Evolutionary conservation across 2,888 invertebrate species (phyloP), one percentile per base, ranked within the genome.

Genomic region (Himalopsyche tibetana): DNA sequence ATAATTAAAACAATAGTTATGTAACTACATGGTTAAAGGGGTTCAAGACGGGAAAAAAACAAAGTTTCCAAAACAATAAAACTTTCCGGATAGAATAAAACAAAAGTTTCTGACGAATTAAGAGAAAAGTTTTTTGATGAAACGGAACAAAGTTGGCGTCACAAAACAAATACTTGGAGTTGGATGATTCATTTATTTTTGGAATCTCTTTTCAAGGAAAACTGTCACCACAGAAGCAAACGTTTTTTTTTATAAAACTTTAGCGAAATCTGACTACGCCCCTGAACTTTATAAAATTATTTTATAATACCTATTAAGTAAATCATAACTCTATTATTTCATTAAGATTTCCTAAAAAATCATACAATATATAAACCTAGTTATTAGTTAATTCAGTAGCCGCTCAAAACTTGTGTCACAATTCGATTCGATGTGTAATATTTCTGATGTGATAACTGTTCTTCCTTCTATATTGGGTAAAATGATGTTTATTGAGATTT

Each of bases 141-240:
- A 63, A 63, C 63, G 63, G 63, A 63, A 63, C 28, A 63, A 63
- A 63, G 63, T 63, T 63, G 5, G 63, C 28, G 63, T 63, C 63
- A 63, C 19, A 19, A 63, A 19, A 28, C 28, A 63, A 28, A 28
- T 63, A 63, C 63, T 63, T 63, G 19, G 63, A 63, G 63, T 63
- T 19, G 63, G 63, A 63, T 28, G 63, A 63, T 63, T 63, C 63
- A 63, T 63, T 63, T 63, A 19, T 63, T 63, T 63, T 63, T 63
- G 63, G 63, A 63, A 19, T 63, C 63, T 63, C 28, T 63, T 63
- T 63, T 63, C 63, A 28, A 28, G 28, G 63, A 63, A 63, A 63
- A 63, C 63, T 63, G 63, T 63, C 63, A 63, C 63, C 28, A 5
- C 63, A 63, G 28, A 19, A 63, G 63, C 19, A 63, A 63, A 63